A percentile compares a stretch with the other conserved stretches of the same genome.
phyloP scores from a whole-genome alignment of 1,140 invertebrate species.

The Drosophila miranda region DNA sequence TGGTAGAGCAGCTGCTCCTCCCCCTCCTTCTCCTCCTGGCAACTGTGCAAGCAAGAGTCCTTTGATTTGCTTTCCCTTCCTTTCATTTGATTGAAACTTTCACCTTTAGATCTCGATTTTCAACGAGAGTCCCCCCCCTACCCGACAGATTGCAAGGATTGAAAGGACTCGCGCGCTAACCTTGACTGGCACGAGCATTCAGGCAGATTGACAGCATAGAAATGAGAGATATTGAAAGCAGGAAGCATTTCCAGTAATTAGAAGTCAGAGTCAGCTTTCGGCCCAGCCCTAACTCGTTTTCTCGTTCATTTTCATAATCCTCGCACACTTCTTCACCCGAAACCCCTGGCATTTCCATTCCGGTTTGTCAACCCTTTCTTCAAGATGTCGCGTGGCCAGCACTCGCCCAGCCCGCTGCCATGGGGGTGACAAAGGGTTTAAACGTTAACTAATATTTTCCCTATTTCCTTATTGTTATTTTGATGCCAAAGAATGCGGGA shows the following conservation, averaged over 20 bases:
- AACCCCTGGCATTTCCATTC: conserved; percentile 12
- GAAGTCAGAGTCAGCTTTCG: conserved; percentile 53
- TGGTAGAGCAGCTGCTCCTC: conserved; percentile 24
- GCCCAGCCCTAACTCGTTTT: neutral
- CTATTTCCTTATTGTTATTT: conserved; percentile 21
- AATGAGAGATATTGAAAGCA: conserved; percentile 26
- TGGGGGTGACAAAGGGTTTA: conserved; percentile 42
- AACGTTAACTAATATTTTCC: conserved; percentile 54
- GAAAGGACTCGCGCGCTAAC: conserved; percentile 13
- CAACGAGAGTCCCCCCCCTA: conserved; percentile 16
- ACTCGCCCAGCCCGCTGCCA: conserved; percentile 1
- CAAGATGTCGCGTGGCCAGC: conserved; percentile 55
- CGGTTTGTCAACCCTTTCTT: conserved; percentile 48
- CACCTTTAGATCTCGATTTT: conserved; percentile 54
- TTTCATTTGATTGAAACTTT: conserved; percentile 59
- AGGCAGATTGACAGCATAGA: conserved; percentile 35
- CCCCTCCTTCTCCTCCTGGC: neutral
- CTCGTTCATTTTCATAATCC: conserved; percentile 53
- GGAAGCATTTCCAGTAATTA: conserved; percentile 45
- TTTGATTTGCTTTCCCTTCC: conserved; percentile 11
- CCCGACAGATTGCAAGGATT: conserved; percentile 12
- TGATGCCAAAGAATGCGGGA: conserved; percentile 28
- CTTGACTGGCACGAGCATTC: conserved; percentile 54
- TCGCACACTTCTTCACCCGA: conserved; percentile 14
- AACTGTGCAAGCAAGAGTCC: conserved; percentile 50